Conservation (phyloP, 1,140 invertebrate species). For the Sinonovacula constricta region DNA sequence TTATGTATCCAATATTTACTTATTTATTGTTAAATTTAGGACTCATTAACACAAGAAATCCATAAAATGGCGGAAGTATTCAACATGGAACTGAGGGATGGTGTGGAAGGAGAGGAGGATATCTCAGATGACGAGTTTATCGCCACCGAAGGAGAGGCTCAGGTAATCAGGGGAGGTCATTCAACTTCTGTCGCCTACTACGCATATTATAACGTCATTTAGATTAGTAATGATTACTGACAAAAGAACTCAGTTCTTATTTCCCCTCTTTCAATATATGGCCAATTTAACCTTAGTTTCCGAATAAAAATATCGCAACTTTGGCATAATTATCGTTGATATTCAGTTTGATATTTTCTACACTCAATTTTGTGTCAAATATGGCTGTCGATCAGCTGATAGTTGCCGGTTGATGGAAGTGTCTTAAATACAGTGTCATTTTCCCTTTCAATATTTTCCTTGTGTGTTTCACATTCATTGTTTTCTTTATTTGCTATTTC, state of each 20-base stretch:
- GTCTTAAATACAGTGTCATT: no score
- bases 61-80: constrained; percentile 83
- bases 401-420: no score
- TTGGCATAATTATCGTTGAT: not conserved
- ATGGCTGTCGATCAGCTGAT: no score
- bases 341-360: no score
- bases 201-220: not conserved
- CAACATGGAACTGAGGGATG: constrained; percentile 91
- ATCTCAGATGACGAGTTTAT: constrained; percentile 80
- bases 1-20: constrained; percentile 17
- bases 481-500: no score
- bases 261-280: not conserved
- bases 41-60: constrained; percentile 22
- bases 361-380: no score
- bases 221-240: not conserved
- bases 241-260: not conserved
- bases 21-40: constrained; percentile 12
- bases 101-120: constrained; percentile 85
- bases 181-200: constrained; percentile 17
- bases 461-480: no score
- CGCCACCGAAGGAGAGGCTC: constrained; percentile 50
- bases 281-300: not conserved
- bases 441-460: no score
- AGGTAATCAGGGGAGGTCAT: constrained; percentile 47
- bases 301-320: not conserved